phyloP scores from a whole-genome alignment of 92 coral and sea anemone species.

The Siderastrea radians region DNA sequence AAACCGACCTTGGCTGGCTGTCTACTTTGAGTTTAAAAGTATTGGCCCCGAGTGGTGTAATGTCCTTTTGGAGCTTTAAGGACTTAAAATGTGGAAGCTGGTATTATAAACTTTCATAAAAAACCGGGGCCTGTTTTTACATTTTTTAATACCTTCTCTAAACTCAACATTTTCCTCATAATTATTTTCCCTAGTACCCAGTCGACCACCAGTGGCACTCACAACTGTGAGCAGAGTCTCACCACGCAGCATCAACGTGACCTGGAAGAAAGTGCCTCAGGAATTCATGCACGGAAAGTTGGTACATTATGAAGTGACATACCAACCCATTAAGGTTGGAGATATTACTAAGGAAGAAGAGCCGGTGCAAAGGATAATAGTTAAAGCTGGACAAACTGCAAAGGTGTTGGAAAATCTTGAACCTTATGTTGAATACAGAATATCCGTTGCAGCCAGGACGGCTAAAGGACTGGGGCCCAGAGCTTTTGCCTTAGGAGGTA shows the following conservation, averaged over 20 bases:
- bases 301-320: constrained; percentile 51
- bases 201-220: constrained; percentile 73
- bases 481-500: constrained; percentile 50
- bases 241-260: constrained; percentile 48
- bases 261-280: constrained; percentile 70
- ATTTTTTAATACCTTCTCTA: too few relatives aligned
- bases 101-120: too few relatives aligned
- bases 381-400: not conserved
- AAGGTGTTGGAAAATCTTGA: constrained; percentile 36
- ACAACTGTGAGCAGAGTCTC: constrained; percentile 68
- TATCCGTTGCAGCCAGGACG: constrained; percentile 74
- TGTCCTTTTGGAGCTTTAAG: too few relatives aligned
- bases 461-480: constrained; percentile 56
- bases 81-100: too few relatives aligned
- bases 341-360: constrained; percentile 3
- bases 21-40: too few relatives aligned
- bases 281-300: constrained; percentile 66
- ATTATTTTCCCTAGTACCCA: constrained; percentile 46
- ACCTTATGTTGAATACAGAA: constrained; percentile 50
- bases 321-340: constrained; percentile 38
- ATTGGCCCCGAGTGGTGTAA: too few relatives aligned
- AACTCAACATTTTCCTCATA: too few relatives aligned
- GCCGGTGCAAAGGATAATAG: not conserved
- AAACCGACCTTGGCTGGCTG: too few relatives aligned
- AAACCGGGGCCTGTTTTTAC: too few relatives aligned